Percentiles rank a stretch among this genome's conserved stretches.
These are phyloP conservation scores for Drosophila funebris DNA, from an alignment of 1,140 invertebrate genomes.

Conservation along the genomic window DNA sequence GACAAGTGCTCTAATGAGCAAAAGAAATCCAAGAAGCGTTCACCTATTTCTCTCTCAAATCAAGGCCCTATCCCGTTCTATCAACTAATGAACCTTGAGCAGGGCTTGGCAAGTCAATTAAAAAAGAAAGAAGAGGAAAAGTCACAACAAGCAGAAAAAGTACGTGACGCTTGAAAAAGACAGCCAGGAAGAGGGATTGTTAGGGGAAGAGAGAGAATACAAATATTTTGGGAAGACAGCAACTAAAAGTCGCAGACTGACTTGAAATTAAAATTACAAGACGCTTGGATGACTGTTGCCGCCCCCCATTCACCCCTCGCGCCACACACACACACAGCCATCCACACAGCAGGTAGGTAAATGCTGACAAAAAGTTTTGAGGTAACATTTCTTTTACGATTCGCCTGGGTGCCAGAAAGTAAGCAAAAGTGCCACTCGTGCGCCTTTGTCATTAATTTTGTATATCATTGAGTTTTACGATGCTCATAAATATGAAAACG, in stretches of 20 bases:
- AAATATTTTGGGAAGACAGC: conserved; percentile 50
- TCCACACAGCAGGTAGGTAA: conserved; percentile 34
- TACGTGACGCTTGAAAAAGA: conserved; percentile 70
- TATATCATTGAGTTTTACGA: conserved; percentile 83
- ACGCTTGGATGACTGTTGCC: conserved; percentile 60
- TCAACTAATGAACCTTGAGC: conserved; percentile 67
- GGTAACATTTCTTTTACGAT: conserved; percentile 80
- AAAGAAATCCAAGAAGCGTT: conserved; percentile 24
- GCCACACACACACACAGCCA: too few relatives aligned
- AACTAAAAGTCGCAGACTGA: conserved; percentile 73
- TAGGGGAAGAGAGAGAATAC: not conserved
- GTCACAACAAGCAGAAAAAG: conserved; percentile 62
- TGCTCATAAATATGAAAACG: conserved; percentile 82
- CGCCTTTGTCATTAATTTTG: conserved; percentile 81
- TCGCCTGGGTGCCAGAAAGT: conserved; percentile 62
- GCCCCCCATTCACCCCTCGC: too few relatives aligned
- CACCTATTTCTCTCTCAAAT: conserved; percentile 69
- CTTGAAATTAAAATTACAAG: conserved; percentile 80
- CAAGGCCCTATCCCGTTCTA: conserved; percentile 26
- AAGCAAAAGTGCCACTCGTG: conserved; percentile 67
- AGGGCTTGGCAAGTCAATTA: conserved; percentile 70
- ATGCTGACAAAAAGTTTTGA: conserved; percentile 69
- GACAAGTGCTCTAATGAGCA: conserved; percentile 79
- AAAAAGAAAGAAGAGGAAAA: conserved; percentile 66
- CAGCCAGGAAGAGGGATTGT: not conserved